phyloP scores from a whole-genome alignment of 2,888 invertebrate genomes.

The Caenorhabditis virilis region DNA sequence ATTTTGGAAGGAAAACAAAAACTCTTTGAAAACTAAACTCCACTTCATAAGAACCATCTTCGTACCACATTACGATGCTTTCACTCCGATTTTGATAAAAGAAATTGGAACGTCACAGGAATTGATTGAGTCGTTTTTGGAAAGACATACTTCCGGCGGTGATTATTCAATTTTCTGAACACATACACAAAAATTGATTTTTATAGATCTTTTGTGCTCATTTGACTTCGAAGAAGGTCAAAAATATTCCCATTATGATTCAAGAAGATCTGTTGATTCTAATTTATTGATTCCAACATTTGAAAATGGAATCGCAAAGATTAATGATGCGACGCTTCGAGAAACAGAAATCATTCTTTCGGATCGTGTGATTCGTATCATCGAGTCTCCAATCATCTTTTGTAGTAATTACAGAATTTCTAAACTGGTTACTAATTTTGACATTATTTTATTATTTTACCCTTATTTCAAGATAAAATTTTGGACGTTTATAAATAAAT shows the following conservation, averaged over 20 bases:
- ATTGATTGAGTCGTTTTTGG: not conserved
- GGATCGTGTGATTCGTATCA: not conserved
- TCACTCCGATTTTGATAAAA: not conserved
- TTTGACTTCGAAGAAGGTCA: not conserved
- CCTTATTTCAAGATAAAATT: no score
- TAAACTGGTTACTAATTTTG: no score
- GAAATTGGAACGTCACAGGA: not conserved
- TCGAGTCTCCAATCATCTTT: not conserved
- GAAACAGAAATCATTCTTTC: not conserved
- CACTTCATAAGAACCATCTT: not conserved
- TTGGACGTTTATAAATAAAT: no score
- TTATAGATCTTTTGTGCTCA: not conserved
- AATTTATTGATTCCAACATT: not conserved
- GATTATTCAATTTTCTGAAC: not conserved
- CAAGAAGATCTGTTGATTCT: not conserved
- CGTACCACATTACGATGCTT: conserved; percentile 5
- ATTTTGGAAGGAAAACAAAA: not conserved
- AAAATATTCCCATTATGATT: not conserved
- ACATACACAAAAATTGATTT: not conserved
- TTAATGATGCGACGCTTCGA: not conserved
- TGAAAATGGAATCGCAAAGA: not conserved
- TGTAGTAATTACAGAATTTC: no score
- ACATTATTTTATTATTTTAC: no score
- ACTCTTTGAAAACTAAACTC: not conserved
- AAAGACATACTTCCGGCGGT: not conserved